phyloP scores from a whole-genome alignment of 2,888 invertebrate species.

The Ernsta delagoae region DNA sequence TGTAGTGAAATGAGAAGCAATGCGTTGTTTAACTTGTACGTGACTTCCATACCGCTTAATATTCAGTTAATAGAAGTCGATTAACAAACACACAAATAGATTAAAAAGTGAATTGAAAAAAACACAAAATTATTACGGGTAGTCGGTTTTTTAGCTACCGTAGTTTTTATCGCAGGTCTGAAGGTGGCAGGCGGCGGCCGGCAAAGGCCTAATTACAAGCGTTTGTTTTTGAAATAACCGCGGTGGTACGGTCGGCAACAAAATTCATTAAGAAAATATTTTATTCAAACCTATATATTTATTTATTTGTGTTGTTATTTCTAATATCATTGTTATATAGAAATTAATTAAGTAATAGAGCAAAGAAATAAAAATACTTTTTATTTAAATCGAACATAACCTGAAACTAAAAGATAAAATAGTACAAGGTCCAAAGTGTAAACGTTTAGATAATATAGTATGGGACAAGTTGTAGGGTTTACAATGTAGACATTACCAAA shows the following conservation, averaged over 20 bases:
- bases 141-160: conserved; percentile 65
- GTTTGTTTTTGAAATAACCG: conserved; percentile 81
- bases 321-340: background rate
- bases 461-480: too few relatives aligned
- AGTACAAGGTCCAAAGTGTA: too few relatives aligned
- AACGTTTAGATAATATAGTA: too few relatives aligned
- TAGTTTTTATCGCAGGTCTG: conserved; percentile 59
- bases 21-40: conserved; percentile 27
- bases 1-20: conserved; percentile 11
- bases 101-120: conserved; percentile 49
- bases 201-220: conserved; percentile 72
- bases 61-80: conserved; percentile 41
- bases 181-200: conserved; percentile 56
- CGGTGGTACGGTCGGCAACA: conserved; percentile 57
- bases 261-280: conserved; percentile 36
- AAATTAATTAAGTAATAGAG: too few relatives aligned
- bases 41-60: conserved; percentile 36
- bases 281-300: background rate
- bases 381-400: too few relatives aligned
- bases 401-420: too few relatives aligned
- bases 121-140: conserved; percentile 56
- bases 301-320: background rate
- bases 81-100: conserved; percentile 41
- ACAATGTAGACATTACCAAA: too few relatives aligned
- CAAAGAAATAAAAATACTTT: too few relatives aligned